Evolutionary conservation across 2,888 invertebrate genomes (phyloP), one percentile per base, ranked within the genome.

Genomic region (Eretmocerus hayati): DNA sequence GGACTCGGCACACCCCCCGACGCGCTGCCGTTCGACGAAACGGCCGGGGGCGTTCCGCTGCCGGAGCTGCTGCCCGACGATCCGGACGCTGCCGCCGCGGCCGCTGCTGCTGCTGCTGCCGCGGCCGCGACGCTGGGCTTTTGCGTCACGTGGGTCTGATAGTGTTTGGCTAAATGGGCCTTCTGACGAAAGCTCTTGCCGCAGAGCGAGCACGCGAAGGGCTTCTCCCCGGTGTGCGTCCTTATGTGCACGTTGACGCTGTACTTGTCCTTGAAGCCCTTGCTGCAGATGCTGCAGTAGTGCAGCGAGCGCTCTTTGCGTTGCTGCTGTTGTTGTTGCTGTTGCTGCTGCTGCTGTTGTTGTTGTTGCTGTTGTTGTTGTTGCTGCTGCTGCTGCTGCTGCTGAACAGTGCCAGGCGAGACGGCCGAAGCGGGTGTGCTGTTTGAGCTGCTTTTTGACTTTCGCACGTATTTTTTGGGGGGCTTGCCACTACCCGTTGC

Each of bases 181-280:
- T 92, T 92, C 71, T 92, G 91, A 41, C 91, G 80, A 74, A 92
- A 92, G 65, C 88, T 89, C 72, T 91, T 93, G 56, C 91, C 91
- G 71, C 97, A 97, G 48, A 94, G 79, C 16, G 87, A 86, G 71
- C 97, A 97, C 30, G 89, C 82, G 72, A 97, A 97, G 0, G 97
- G 96, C 67, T 97, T 96, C 72, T 97, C 96, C 0, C 95, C 96
- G 1, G 96, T 96, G 69, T 97, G 97, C 21, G 96, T 96, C 60
- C 96, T 80, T 59, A 96, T 90, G 73, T 97, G 97, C 39, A 96
- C 96, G 71, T 96, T 96, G 47, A 97, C 92, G 53, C 95, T 90
- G 79, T 97, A 97, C 72, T 92, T 92, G 72, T 92, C 92, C 72
- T 92, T 92, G 74, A 92, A 92, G 4, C 91, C 91, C 69, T 90